A percentile compares a stretch with the other conserved stretches of the same genome.
These are phyloP conservation scores for Caenorhabditis sp. DNA, from an alignment of 2,888 invertebrate genomes.

Conservation along the genomic window DNA sequence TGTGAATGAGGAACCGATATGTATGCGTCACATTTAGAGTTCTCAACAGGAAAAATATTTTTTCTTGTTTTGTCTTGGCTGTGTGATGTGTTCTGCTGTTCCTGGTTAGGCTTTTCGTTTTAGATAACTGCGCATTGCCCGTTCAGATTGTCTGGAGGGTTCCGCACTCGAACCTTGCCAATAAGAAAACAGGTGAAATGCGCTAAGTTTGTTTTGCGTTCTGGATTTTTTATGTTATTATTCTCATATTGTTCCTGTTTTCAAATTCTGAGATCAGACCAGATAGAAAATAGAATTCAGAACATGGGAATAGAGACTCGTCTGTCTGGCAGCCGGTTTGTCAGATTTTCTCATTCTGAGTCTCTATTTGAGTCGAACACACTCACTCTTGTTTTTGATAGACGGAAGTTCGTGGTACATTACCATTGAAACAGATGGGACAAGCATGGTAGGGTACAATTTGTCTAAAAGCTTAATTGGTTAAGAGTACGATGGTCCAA, in stretches of 20 bases:
- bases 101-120: not conserved
- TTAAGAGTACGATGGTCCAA: not conserved
- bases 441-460: conserved; percentile 56
- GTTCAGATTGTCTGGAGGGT: not conserved
- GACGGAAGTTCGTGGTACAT: conserved; percentile 68
- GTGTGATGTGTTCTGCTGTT: not conserved
- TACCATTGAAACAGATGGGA: conserved; percentile 70
- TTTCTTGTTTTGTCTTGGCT: conserved; percentile 7
- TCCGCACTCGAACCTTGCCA: not conserved
- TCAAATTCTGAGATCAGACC: not conserved
- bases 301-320: not conserved
- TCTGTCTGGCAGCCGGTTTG: not conserved
- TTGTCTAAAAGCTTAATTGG: not conserved
- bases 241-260: not conserved
- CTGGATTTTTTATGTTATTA: not conserved
- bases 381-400: conserved; percentile 70
- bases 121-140: not conserved
- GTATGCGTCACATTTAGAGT: conserved; percentile 37
- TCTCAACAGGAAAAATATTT: conserved; percentile 40
- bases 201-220: not conserved
- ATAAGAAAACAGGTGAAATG: not conserved
- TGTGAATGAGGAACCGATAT: conserved; percentile 37
- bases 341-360: no score
- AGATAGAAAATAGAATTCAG: not conserved
- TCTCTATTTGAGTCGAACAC: not conserved